Conservation (phyloP, 1,140 invertebrate species). For the Pollicipes pollicipes region DNA sequence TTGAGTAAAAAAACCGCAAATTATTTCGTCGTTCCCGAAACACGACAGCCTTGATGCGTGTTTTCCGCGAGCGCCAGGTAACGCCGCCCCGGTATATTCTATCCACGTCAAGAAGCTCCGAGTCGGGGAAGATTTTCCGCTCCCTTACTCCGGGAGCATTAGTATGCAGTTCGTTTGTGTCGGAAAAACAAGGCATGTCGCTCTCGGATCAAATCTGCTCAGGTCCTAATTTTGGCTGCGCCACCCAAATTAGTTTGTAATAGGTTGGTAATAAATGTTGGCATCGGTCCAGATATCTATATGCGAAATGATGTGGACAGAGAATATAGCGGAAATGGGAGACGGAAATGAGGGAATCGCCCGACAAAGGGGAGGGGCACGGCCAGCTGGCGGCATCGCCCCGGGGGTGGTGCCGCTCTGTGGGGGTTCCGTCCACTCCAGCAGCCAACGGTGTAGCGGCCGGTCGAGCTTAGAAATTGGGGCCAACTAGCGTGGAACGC, state of each 20-base stretch:
- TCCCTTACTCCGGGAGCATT: neutral
- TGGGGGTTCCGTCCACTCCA: too few relatives aligned
- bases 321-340: conserved; percentile 1
- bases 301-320: neutral
- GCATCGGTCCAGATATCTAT: neutral
- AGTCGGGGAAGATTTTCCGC: neutral
- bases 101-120: neutral
- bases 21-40: too few relatives aligned
- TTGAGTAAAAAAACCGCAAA: too few relatives aligned
- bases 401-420: too few relatives aligned
- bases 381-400: too few relatives aligned
- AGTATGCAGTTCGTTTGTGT: neutral
- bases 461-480: too few relatives aligned
- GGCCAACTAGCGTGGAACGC: too few relatives aligned
- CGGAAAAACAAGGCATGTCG: neutral
- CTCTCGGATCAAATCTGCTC: neutral
- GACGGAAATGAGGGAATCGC: neutral
- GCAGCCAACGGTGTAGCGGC: too few relatives aligned
- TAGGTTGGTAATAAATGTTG: neutral
- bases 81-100: neutral
- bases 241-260: neutral
- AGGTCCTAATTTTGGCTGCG: neutral
- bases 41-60: too few relatives aligned
- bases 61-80: too few relatives aligned
- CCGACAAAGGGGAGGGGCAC: neutral